Evolutionary conservation across 2,113 vertebrate genomes (phyloP).

Genomic region (Sylvia atricapilla): DNA sequence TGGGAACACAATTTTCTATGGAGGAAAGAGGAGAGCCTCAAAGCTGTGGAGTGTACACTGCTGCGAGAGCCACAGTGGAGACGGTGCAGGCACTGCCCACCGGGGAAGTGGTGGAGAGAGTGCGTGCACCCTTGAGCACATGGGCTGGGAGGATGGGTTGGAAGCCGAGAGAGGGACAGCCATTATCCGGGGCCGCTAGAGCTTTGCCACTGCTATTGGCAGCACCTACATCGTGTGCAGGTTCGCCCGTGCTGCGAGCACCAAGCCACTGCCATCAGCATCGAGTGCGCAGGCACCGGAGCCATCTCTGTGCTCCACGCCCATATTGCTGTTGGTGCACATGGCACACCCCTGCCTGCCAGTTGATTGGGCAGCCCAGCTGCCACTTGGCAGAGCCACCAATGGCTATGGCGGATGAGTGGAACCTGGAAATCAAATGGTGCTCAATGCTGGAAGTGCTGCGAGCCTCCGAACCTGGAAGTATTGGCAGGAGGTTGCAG

Average conservation of each 20-base stretch:
- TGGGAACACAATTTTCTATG: background rate
- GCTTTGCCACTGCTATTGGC: rapidly evolving
- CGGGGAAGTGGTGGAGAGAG: background rate
- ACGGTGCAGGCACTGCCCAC: rapidly evolving
- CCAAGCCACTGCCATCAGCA: background rate
- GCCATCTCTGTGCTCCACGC: background rate
- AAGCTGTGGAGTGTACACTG: background rate
- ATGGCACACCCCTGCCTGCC: background rate
- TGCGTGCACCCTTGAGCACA: background rate
- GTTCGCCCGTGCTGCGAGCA: background rate
- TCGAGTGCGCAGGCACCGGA: rapidly evolving
- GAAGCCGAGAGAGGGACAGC: background rate
- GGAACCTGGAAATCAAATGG: background rate
- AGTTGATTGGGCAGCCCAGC: too few relatives aligned
- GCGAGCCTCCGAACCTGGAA: rapidly evolving
- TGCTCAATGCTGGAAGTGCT: rapidly evolving
- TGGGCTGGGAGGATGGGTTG: background rate
- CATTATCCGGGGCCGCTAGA: rapidly evolving
- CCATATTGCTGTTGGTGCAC: rapidly evolving
- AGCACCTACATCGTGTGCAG: rapidly evolving
- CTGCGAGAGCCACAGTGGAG: rapidly evolving
- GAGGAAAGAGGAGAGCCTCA: background rate
- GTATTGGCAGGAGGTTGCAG: background rate
- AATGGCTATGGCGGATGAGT: rapidly evolving
- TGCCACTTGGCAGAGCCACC: background rate